Evolutionary conservation across 2,888 invertebrate species (phyloP), one percentile per base, ranked within the genome.

Genomic region (Ischnus inquisitorius): DNA sequence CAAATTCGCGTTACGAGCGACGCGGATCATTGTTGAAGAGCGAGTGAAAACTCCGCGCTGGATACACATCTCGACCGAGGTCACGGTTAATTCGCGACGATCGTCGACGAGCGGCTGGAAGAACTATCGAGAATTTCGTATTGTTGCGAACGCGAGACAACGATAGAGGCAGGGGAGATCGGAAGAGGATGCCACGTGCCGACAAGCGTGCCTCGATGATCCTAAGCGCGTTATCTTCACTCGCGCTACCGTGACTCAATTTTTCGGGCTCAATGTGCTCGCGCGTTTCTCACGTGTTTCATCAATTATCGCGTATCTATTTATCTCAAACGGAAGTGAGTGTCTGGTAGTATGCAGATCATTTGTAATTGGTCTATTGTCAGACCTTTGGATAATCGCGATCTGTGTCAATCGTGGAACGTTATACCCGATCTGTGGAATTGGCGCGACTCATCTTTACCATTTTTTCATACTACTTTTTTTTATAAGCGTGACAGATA

Each of bases 1-100:
- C 90, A 84, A 90, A 89, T 89, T 88, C 75, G 64, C 10, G 72
- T 51, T 64, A 81, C 64, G 28, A 65, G 57, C 54, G 39, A 48
- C 67, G 39, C 14, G 54, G 22, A 46, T 51, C 34, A 68, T 82
- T 68, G 54, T 57, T 46, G 54, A 28, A 4, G 14, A 19, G 48
- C 46, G n/a, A 69, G 69, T 28, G 19, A 69, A 41, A 34, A 34
- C 34, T 22, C 22, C 22, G 64, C 43, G 41, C 8, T 81, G 5
- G 3, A 25, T 28, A 12, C 46, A 46, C 12, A 46, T 57, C 41
- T 22, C n/a, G 54, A 43, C 34, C 34, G n/a, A 74, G 68, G 74
- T 78, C 78, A 72, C 68, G 79, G 64, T 79, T 54, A 64, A 75
- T 74, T 46, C 25, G 75, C 22, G 60, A 78, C 19, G 22, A 51